Evolutionary conservation across 2,797 vertebrate species (phyloP), one percentile per base, ranked within the genome.

Genomic region (Trachops cirrhosus): DNA sequence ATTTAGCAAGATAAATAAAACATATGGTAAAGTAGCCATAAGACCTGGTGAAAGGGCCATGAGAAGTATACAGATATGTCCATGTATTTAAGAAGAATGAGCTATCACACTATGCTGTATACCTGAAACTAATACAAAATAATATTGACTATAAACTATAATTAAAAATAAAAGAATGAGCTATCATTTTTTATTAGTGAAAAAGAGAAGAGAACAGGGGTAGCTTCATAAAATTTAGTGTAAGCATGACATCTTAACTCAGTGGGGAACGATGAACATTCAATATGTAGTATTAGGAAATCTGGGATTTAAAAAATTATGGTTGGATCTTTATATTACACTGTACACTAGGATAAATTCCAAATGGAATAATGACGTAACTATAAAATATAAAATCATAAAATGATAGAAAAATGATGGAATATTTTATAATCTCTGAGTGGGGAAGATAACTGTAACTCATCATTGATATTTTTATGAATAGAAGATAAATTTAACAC

Each of bases 1-100:
- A 86, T 74, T 91, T 84, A 67, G 29, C 14, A 93, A 46, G 19
- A 94, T 44, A 73, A 84, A 48, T 24, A 77, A 96, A 77, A 32
- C 3, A 50, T n/a, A 52, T 68, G 64, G 64, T 71, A 88, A 91
- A 96, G 50, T 83, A 79, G 12, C 3, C 46, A 24, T 29, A 71
- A 80, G 67, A 62, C 6, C 18, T 12, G 4, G 4, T 34, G 26
- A 78, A 64, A 34, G 52, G 18, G 18, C 2, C 41, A 50, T 24
- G 54, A 89, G 21, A 88, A 91, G 88, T 4, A 80, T 59, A 59
- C 0, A n/a, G n/a, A 3, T 34, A 77, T 41, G 7, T 70, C 10
- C 5, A 29, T 18, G 6, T 52, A 91, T 52, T 70, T 83, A 67
- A 80, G 48, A 90, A 73, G 70, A 78, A 62, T 1, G 18, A 78